Base-by-base conservation (phyloP, 2,113 vertebrate genomes). In the Oxyruncus cristatus region DNA sequence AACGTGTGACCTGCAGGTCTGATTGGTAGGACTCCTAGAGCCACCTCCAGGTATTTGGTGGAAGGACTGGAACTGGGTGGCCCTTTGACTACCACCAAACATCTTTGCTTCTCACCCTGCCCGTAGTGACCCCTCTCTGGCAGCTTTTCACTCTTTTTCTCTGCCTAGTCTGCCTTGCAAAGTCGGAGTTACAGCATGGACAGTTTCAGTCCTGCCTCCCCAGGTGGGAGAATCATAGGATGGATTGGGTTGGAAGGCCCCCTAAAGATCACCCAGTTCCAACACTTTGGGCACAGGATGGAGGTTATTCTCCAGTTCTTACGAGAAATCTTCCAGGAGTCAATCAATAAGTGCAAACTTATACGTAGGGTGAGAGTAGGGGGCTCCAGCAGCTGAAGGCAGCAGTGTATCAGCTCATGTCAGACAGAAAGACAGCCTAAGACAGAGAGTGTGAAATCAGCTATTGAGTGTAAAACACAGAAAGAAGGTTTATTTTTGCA, bases 391-490 rank as follows among this genome's bases (percentile, higher is more conserved):
- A 84, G 76, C 73, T 63, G 77, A 93, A 91, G 50, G 72, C 68
- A 91, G 86, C 1, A 0, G 28, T 1, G 0, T 37, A 88, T 87
- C 80, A 78, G 44, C 88, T 95, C 65, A 6, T 59, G 85, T 55
- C 74, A 85, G 85, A 67, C 70, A 78, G 73, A 30, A 26, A 27
- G 26, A 26, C 66, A 85, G 77, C 41, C 81, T 44, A 66, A 85
- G 49, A 95, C 66, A 85, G 47, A 61, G 56, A 78, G 77, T 96
- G 96, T 88, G 90, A 96, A 92, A 97, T 93, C 92, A 96, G n/a
- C 77, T 95, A 97, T 89, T 88, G 95, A 94, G 85, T 92, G 90
- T 82, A 82, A 89, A 93, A 85, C 74, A 88, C 42, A 52, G 24
- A 61, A 24, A 37, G 13, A 66, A 72, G 30, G 12, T 22, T 52